Conservation (phyloP, 1,140 invertebrate species). For the Heliconius melpomene region DNA sequence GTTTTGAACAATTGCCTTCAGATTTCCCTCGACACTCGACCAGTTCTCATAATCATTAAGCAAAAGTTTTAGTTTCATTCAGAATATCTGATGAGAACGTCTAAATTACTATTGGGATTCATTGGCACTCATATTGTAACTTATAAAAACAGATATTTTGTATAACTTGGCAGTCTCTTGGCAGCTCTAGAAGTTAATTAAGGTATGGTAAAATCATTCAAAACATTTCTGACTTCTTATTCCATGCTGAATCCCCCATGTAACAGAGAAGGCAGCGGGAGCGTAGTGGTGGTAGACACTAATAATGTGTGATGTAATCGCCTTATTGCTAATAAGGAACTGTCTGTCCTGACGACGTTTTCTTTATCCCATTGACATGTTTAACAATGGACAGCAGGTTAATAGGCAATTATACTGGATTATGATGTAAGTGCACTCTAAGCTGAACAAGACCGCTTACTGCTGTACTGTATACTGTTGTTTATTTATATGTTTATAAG, state of each 20-base stretch:
- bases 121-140: background rate
- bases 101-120: background rate
- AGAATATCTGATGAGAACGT: conserved; percentile 11
- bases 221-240: no score
- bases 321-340: conserved; percentile 31
- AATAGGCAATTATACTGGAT: conserved; percentile 34
- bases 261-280: no score
- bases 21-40: conserved; percentile 61
- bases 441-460: background rate
- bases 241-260: no score
- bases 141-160: background rate
- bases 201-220: no score
- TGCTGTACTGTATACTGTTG: background rate
- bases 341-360: conserved; percentile 25
- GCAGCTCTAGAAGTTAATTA: no score
- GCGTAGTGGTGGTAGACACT: no score
- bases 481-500: background rate
- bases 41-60: conserved; percentile 53
- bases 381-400: conserved; percentile 25
- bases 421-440: conserved; percentile 29
- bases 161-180: no score
- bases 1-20: conserved; percentile 42
- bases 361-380: conserved; percentile 25
- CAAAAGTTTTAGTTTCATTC: conserved; percentile 47
- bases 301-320: conserved; percentile 24